Base-by-base conservation (phyloP, 2,888 invertebrate genomes). In the Cosmorhoe ocellata region DNA sequence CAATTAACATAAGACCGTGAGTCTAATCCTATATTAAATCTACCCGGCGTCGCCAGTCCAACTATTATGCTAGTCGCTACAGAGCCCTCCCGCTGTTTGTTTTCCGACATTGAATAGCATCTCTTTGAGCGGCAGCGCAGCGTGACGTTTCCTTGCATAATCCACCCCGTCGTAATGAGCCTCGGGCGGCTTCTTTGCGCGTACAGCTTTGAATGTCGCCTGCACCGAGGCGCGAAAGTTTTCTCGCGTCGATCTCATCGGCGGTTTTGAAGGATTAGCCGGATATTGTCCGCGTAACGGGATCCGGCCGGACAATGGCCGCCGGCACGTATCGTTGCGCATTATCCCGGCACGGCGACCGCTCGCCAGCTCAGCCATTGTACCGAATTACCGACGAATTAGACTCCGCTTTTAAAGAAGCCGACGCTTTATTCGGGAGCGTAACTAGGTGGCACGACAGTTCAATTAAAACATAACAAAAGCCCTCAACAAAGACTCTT, bases 301-400 rank as follows among this genome's bases (percentile, higher is more conserved):
- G 75, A 84, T 77, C 56, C 44, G 40, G 40, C 22, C 49, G 70
- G 71, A 85, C 84, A 87, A 87, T 76, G 71, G 60, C 60, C 60
- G 68, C 69, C 80, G 76, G 74, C 69, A 58, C 59, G 81, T 89
- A 89, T 89, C 88, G 74, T 89, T 87, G 88, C 88, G 69, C 82
- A 83, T 89, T 84, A 89, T 76, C 74, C 81, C 69, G 71, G 71
- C 65, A 74, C 67, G 75, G 70, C 77, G 74, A 71, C 75, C 77
- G 76, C 70, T 74, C 72, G 69, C 64, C 75, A 70, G 67, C 75
- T 63, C 51, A 52, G 49, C 68, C 59, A 81, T 90, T 88, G 87
- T 90, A 74, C 70, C 70, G 76, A 88, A 88, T 89, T 87, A 89
- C 76, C 76, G 71, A 68, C 81, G 81, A 89, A 88, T 89, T 89